Conservation (phyloP, 2,113 vertebrate species). For the Clarias magur region DNA sequence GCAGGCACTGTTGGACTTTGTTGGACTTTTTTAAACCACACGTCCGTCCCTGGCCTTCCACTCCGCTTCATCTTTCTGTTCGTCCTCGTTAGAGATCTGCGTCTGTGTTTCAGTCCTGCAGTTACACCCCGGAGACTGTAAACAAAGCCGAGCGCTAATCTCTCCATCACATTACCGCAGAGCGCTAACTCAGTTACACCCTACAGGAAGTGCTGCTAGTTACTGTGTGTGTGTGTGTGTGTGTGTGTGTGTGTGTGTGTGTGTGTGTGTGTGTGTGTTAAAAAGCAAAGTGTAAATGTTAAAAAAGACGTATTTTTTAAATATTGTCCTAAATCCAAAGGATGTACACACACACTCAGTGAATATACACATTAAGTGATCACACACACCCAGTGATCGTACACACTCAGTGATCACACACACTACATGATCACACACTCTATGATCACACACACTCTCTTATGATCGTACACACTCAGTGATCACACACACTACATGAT, state of each 20-base stretch:
- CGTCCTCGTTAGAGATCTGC: background rate
- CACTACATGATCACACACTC: too few relatives aligned
- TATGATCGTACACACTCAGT: too few relatives aligned
- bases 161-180: too few relatives aligned
- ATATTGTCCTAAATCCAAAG: too few relatives aligned
- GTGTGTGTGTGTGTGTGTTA: background rate
- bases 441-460: too few relatives aligned
- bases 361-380: too few relatives aligned
- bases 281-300: too few relatives aligned
- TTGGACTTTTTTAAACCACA: slow-evolving; percentile 33
- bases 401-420: too few relatives aligned
- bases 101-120: background rate
- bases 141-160: background rate
- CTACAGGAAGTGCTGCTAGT: background rate
- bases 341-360: too few relatives aligned
- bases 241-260: background rate
- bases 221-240: slow-evolving; percentile 1
- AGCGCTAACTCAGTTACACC: background rate
- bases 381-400: too few relatives aligned
- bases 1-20: slow-evolving; percentile 25
- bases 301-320: too few relatives aligned
- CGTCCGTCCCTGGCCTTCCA: slow-evolving; percentile 23
- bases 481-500: too few relatives aligned
- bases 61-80: background rate
- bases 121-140: background rate